Conservation (phyloP, 2,888 invertebrate species). For the Drosophila nigritarsus region DNA sequence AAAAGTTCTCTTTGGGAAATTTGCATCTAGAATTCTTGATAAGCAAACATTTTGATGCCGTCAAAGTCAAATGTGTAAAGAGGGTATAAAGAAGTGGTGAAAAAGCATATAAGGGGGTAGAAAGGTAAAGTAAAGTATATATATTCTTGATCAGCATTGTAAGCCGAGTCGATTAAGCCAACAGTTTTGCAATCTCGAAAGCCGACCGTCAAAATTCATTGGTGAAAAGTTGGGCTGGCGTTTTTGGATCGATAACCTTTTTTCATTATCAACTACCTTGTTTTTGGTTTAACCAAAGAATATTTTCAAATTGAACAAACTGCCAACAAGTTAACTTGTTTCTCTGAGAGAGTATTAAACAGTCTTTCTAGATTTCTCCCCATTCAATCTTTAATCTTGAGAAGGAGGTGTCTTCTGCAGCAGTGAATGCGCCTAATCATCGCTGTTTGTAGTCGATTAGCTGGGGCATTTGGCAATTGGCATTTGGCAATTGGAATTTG, state of each 20-base stretch:
- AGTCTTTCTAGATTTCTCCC: background rate
- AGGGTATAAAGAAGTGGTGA: background rate
- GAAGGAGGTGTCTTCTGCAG: background rate
- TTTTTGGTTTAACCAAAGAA: background rate
- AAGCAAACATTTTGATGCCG: background rate
- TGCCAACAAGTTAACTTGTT: background rate
- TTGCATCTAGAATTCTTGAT: background rate
- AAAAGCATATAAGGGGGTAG: background rate
- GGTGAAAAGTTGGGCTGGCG: too few relatives aligned
- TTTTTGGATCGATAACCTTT: too few relatives aligned
- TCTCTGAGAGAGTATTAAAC: background rate
- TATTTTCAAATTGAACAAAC: background rate
- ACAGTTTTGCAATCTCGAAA: too few relatives aligned
- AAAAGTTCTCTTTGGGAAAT: background rate
- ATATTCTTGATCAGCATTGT: background rate
- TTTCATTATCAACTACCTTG: background rate
- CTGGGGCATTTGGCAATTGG: constrained; percentile 5
- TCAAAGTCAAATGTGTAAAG: background rate
- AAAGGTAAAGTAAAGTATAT: background rate
- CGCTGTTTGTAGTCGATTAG: constrained; percentile 38
- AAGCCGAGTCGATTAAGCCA: background rate
- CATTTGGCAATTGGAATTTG: background rate
- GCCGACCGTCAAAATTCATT: too few relatives aligned
- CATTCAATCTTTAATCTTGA: background rate
- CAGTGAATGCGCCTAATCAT: constrained; percentile 36